Percentiles rank a stretch among this genome's conserved stretches.
Conservation (phyloP, 1,140 invertebrate species). For the Elysia chlorotica region DNA sequence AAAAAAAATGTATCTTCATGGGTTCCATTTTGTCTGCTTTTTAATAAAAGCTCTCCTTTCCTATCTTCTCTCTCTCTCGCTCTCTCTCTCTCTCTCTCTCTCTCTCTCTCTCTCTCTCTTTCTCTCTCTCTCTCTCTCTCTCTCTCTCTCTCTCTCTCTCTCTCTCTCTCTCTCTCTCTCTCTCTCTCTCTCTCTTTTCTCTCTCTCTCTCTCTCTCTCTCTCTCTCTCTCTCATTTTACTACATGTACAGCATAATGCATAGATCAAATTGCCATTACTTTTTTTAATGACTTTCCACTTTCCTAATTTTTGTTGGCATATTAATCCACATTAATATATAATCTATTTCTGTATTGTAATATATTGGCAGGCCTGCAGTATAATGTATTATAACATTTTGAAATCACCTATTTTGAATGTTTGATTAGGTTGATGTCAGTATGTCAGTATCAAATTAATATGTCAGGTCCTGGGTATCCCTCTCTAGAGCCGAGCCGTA, state of each 20-base stretch:
- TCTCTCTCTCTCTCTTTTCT: constrained; percentile 11
- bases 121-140: neutral
- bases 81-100: constrained; percentile 10
- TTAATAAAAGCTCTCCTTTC: neutral
- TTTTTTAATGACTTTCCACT: neutral
- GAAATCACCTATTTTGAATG: neutral
- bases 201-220: too few species aligned
- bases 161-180: constrained; percentile 12
- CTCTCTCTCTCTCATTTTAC: neutral
- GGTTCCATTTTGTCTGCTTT: too few species aligned
- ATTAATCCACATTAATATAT: too few species aligned
- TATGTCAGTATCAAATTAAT: neutral
- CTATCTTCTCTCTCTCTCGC: neutral
- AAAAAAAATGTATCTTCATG: too few species aligned
- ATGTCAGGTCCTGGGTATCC: constrained; percentile 4
- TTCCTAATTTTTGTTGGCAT: neutral
- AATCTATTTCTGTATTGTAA: too few species aligned
- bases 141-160: constrained; percentile 2
- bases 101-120: constrained; percentile 12
- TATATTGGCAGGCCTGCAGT: neutral
- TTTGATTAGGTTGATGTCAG: neutral
- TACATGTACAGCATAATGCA: too few species aligned
- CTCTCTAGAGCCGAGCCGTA: neutral
- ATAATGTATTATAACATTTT: neutral
- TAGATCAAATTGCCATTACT: neutral